Percentiles rank a stretch among this genome's conserved stretches.
phyloP scores from a whole-genome alignment of 1,140 invertebrate genomes.

The Drosophila nasuta region DNA sequence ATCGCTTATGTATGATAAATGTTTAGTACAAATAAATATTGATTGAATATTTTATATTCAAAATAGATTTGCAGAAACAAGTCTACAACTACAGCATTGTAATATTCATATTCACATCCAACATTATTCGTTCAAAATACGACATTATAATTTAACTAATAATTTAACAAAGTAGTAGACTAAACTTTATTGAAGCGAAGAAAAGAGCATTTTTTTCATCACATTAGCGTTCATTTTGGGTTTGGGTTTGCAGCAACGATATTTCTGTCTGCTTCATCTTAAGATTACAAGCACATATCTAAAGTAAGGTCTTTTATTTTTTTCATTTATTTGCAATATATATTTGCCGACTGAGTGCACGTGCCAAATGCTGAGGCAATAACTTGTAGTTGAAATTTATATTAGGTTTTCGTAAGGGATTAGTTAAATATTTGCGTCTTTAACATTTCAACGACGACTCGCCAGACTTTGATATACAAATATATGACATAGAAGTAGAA shows the following conservation, averaged over 20 bases:
- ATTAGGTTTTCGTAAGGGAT: constrained; percentile 62
- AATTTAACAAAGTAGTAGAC: neutral
- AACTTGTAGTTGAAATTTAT: constrained; percentile 69
- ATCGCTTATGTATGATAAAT: neutral
- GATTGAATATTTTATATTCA: neutral
- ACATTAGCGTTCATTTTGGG: neutral
- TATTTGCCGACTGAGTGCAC: constrained; percentile 69
- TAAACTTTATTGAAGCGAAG: neutral
- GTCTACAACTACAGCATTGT: neutral
- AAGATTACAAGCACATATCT: constrained; percentile 3
- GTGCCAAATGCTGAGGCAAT: constrained; percentile 74
- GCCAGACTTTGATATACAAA: neutral
- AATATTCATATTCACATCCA: too few relatives aligned
- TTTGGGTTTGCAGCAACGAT: neutral
- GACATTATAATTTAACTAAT: too few relatives aligned
- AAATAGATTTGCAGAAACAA: neutral
- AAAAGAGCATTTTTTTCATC: neutral
- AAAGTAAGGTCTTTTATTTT: constrained; percentile 11
- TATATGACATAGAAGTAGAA: neutral
- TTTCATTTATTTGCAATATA: constrained; percentile 58
- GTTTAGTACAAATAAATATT: constrained; percentile 1
- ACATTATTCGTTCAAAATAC: too few relatives aligned
- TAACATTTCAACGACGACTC: neutral
- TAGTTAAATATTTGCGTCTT: constrained; percentile 59
- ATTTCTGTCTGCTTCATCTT: constrained; percentile 32